A percentile compares a stretch with the other conserved stretches of the same genome.
Evolutionary conservation across 2,113 vertebrate genomes (phyloP).

Genomic region (Ophthalmolycus amberensis): DNA sequence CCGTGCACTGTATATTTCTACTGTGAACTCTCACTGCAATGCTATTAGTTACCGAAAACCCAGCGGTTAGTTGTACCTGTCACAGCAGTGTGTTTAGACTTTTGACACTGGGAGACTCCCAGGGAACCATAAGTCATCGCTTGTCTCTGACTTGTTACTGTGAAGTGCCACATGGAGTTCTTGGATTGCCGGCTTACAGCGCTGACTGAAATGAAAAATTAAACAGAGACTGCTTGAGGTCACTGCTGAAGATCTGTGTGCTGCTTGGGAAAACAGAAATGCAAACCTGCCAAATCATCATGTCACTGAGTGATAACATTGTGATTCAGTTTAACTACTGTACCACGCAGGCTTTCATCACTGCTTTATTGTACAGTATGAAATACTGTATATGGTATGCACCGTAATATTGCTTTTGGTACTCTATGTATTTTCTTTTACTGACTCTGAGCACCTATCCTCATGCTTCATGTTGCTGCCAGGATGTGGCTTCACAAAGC

Average conservation of each 20-base stretch:
- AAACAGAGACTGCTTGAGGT: conserved; percentile 12
- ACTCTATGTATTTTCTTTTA: conserved; percentile 10
- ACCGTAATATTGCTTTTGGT: conserved; percentile 4
- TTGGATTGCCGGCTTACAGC: conserved; percentile 20
- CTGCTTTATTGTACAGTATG: background rate
- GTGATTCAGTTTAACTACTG: conserved; percentile 15
- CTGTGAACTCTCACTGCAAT: conserved; percentile 33
- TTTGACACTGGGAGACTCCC: conserved; percentile 46
- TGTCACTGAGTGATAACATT: conserved; percentile 37
- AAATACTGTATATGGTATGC: background rate
- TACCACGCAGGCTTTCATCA: conserved; percentile 20
- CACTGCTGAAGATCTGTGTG: conserved; percentile 3
- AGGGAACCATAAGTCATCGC: conserved; percentile 39
- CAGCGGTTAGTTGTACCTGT: conserved; percentile 25
- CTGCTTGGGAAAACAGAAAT: background rate
- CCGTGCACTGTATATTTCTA: conserved; percentile 21
- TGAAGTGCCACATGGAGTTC: conserved; percentile 41
- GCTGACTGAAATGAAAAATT: conserved; percentile 27
- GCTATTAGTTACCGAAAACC: conserved; percentile 55
- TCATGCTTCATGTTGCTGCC: conserved; percentile 22
- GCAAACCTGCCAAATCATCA: conserved; percentile 53
- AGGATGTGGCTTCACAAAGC: conserved; percentile 31
- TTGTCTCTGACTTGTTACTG: conserved; percentile 39
- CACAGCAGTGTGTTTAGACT: conserved; percentile 32
- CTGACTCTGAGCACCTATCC: background rate